Percentiles rank a stretch among this genome's conserved stretches.
Evolutionary conservation across 1,140 invertebrate species (phyloP).

Genomic region (Camponotus pennsylvanicus): DNA sequence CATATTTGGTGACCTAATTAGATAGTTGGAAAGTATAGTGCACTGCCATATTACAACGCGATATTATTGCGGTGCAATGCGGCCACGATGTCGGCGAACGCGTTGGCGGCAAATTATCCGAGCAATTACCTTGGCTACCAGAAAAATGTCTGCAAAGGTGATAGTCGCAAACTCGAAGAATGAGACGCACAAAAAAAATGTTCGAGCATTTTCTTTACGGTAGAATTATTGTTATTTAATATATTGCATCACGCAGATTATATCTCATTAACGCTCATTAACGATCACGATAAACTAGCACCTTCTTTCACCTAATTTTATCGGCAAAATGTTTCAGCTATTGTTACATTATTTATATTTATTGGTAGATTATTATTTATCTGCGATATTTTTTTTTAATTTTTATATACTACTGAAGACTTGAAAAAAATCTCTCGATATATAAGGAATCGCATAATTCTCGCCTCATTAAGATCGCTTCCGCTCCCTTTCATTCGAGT

Average conservation of each 20-base stretch:
- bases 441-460: slow-evolving; percentile 46
- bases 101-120: slow-evolving; percentile 46
- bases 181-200: neutral
- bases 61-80: slow-evolving; percentile 37
- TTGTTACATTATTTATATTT: neutral
- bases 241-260: neutral
- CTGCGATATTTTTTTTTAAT: neutral
- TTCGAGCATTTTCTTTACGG: neutral
- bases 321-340: neutral
- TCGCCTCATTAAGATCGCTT: slow-evolving; percentile 63
- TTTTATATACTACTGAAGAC: neutral
- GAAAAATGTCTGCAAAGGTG: slow-evolving; percentile 14
- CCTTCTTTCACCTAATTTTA: neutral
- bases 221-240: slow-evolving; percentile 11
- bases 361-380: neutral
- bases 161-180: neutral
- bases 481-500: slow-evolving; percentile 65
- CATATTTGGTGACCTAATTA: slow-evolving; percentile 13
- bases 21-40: slow-evolving; percentile 49
- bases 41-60: neutral
- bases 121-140: slow-evolving; percentile 26
- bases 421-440: slow-evolving; percentile 1
- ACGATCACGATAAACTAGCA: neutral
- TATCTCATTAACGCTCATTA: neutral
- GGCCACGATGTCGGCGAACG: slow-evolving; percentile 7